Evolutionary conservation across 2,797 vertebrate genomes (phyloP).

Genomic region (Rhodeus uyekii): DNA sequence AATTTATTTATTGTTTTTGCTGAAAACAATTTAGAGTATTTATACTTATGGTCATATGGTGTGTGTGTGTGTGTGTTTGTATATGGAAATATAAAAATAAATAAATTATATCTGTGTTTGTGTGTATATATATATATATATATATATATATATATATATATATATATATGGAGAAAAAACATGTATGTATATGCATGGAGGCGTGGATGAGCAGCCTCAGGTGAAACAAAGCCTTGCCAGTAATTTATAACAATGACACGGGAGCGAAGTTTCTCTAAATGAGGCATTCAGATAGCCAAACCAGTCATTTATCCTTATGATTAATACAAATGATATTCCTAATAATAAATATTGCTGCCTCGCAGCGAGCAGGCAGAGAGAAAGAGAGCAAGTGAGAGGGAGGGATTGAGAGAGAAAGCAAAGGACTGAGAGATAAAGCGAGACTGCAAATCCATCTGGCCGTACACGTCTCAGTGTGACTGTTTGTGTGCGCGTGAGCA

Average conservation of each 20-base stretch:
- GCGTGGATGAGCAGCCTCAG: slow-evolving; percentile 87
- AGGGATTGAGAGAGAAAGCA: slow-evolving; percentile 22
- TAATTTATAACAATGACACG: slow-evolving; percentile 99
- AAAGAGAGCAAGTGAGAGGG: slow-evolving; percentile 46
- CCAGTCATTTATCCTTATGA: slow-evolving; percentile 99
- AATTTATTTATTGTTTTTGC: no score
- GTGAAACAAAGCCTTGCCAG: slow-evolving; percentile 91
- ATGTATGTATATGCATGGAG: slow-evolving; percentile 41
- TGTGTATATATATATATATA: neutral
- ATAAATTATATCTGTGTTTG: no score
- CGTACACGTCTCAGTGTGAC: slow-evolving; percentile 15
- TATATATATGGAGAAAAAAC: slow-evolving; percentile 11
- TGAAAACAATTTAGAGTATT: no score
- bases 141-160: no score
- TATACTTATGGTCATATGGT: no score
- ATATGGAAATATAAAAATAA: neutral
- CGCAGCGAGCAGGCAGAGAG: slow-evolving; percentile 60
- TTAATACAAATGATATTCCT: slow-evolving; percentile 99
- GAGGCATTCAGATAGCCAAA: slow-evolving; percentile 99
- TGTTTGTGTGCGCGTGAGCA: slow-evolving; percentile 31
- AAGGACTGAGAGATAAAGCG: slow-evolving; percentile 6
- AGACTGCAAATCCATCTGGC: slow-evolving; percentile 49
- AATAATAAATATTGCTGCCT: slow-evolving; percentile 97
- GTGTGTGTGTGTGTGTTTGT: no score
- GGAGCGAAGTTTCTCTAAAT: slow-evolving; percentile 99